phyloP scores from a whole-genome alignment of 2,888 invertebrate species.

The Pachliopta kotzebuea region DNA sequence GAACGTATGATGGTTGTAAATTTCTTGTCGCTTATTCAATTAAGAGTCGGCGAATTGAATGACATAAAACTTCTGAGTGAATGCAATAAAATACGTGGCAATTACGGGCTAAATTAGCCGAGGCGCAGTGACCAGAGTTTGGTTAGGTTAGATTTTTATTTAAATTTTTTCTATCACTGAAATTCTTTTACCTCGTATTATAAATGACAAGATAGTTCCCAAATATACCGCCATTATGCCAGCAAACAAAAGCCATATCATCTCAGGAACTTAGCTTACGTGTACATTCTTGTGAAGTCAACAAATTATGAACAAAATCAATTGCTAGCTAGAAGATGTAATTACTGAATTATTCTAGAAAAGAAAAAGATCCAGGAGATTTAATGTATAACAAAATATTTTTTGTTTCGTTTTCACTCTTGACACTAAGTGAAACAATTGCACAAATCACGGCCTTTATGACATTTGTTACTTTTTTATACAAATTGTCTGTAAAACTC shows the following conservation, averaged over 20 bases:
- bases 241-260: too few relatives aligned
- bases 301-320: too few relatives aligned
- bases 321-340: too few relatives aligned
- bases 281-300: too few relatives aligned
- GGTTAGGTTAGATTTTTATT: neutral
- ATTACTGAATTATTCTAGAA: too few relatives aligned
- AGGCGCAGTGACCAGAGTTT: slow-evolving; percentile 38
- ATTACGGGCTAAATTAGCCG: slow-evolving; percentile 68
- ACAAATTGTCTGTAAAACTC: slow-evolving; percentile 9
- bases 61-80: slow-evolving; percentile 75
- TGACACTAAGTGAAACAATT: neutral
- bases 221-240: too few relatives aligned
- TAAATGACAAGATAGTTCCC: too few relatives aligned
- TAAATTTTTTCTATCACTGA: too few relatives aligned
- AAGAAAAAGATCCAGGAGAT: neutral
- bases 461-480: neutral
- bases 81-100: slow-evolving; percentile 74
- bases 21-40: slow-evolving; percentile 76
- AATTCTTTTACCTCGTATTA: too few relatives aligned
- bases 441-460: neutral
- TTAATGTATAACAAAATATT: neutral
- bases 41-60: slow-evolving; percentile 73
- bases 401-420: neutral
- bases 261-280: too few relatives aligned
- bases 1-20: slow-evolving; percentile 72